Base-by-base conservation (phyloP, 37 sponge, comb jelly and placozoan species). In the Chondrilla cf. caribensis region DNA sequence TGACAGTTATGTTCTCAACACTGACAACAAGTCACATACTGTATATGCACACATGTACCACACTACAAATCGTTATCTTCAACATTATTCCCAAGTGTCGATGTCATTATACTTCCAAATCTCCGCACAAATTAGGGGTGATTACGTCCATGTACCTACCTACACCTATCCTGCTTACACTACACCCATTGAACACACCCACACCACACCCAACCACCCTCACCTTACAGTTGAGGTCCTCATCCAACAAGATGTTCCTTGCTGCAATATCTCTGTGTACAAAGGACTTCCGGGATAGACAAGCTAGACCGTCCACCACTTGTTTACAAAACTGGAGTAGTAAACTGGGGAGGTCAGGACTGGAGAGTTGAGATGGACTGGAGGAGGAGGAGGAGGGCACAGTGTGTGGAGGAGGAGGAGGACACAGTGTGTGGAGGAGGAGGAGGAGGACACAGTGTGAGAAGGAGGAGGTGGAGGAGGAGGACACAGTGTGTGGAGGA, bases 241-340 rank as follows among this genome's bases (percentile, higher is more conserved):
- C 32, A 38, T 70, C 71, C 71, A 70, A 18, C 40, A 70, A 38
- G 60, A 80, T 36, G 41, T 80, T 80, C 41, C 80, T 80, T 37
- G 80, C 80, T 26, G 80, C 80, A n/a, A 80, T 37, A 33, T 80
- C 80, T 80, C 80, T 80, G 80, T 80, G 80, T 6, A 80, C 62
- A 38, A 80, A 80, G 26, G 80, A 57, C 80, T 80, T 80, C 19
- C 28, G 36, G 3, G 80, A 14, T 40, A 80, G 60, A 38, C 62
- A 80, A 18, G 33, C 62, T 55, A 80, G 37, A 21, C 71, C 71
- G 28, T 70, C 71, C 40, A 70, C 71, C 71, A 70, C 71, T 37
- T 70, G 71, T 36, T 70, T 70, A 70, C 71, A 70, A 36, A 70
- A 70, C 71, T 70, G 71, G 22, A 70, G 28, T 29, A 70, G 39